Conservation (phyloP, 2,113 vertebrate genomes). For the Anolis carolinensis region DNA sequence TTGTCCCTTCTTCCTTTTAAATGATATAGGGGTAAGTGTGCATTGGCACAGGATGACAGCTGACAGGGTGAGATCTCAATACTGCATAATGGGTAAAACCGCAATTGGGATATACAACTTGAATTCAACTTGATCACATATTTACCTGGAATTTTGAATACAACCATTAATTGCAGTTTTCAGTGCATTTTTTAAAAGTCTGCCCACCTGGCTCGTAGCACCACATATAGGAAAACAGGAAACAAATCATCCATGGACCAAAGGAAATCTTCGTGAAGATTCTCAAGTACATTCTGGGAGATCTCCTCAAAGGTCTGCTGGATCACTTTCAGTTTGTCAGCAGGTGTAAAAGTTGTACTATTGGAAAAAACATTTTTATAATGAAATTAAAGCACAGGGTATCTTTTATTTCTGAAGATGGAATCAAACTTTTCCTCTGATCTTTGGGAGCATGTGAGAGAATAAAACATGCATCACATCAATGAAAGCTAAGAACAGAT, state of each 20-base stretch:
- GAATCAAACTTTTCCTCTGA: neutral
- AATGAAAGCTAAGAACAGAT: neutral
- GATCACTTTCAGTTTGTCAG: conserved; percentile 97
- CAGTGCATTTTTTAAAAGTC: neutral
- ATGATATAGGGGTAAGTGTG: neutral
- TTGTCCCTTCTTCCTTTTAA: neutral
- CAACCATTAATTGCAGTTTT: neutral
- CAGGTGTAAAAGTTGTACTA: conserved; percentile 96
- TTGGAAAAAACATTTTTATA: conserved; percentile 33
- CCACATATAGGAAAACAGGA: conserved; percentile 97
- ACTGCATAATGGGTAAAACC: neutral
- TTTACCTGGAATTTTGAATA: neutral
- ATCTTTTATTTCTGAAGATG: rapidly evolving
- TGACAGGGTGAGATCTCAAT: neutral
- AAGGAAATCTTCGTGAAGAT: conserved; percentile 91
- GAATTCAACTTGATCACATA: neutral
- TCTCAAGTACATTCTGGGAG: conserved; percentile 89
- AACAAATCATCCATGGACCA: conserved; percentile 99
- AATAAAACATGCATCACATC: neutral
- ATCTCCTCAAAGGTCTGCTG: conserved; percentile 98
- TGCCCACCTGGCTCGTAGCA: conserved; percentile 91
- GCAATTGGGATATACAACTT: neutral
- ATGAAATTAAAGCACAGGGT: rapidly evolving
- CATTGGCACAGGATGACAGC: neutral
- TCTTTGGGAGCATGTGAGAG: neutral